Evolutionary conservation across 2,888 invertebrate genomes (phyloP), one percentile per base, ranked within the genome.

Genomic region (Microctonus hyperodae): DNA sequence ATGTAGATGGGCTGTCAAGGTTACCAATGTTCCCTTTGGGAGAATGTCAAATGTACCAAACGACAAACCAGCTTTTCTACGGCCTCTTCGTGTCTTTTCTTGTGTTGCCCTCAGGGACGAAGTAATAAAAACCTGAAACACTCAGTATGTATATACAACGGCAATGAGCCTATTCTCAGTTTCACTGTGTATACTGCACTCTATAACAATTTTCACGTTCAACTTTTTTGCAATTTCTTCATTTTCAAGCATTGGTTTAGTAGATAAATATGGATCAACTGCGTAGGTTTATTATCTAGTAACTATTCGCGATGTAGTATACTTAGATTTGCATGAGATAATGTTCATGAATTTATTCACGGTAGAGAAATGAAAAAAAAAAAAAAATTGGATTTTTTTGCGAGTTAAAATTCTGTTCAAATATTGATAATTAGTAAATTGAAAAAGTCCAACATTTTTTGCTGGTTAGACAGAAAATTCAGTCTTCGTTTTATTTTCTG

Each of bases 71-170:
- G 60, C 55, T 60, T 60, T 44, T 59, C 74, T 74, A 75, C 75
- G 73, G 73, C 71, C 71, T 78, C 74, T 76, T 75, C 72, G 74
- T 76, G 76, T 74, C 75, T 78, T 71, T 71, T 51, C 44, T 44
- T 44, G 44, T 60, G 72, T 65, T 25, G 9, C 76, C 75, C 75
- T 79, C 74, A 65, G 73, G 75, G 78, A 75, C 72, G 74, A 66
- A 74, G 76, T 78, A 78, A 80, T 81, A 80, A 81, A 81, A 81
- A 81, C 78, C 73, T 66, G 73, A 74, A 75, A 76, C 74, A 79
- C 80, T 81, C 80, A 81, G 80, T n/a, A n/a, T 75, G 16, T 44
- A n/a, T 44, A 20, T 44, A 44, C 75, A 74, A 77, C 76, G 77
- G 80, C 78, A 75, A 53, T 25, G 31, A 76, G 70, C 70, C 64